These are phyloP conservation scores for Macroramphosus scolopax DNA, from an alignment of 2,797 vertebrate genomes.

Conservation along the genomic window DNA sequence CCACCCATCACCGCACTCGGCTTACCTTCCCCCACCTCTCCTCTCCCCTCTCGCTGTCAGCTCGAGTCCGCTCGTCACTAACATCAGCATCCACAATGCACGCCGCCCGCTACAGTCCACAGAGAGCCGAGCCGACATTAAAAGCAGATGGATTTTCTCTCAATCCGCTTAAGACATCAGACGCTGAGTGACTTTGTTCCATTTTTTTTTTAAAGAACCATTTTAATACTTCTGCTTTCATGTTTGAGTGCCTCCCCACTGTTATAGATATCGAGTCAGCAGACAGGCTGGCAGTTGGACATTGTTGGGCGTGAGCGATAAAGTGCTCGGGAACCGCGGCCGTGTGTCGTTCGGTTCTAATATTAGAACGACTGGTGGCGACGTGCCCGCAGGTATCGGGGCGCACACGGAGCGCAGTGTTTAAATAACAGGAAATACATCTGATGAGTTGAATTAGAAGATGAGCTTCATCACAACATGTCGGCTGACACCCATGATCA, in stretches of 20 bases:
- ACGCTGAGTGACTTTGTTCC: conserved; percentile 70
- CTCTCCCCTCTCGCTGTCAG: conserved; percentile 55
- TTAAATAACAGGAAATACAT: not conserved
- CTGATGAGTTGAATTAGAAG: conserved; percentile 4
- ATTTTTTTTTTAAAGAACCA: conserved; percentile 74
- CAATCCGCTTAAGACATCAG: conserved; percentile 83
- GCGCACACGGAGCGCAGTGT: too few relatives aligned
- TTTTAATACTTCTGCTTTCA: conserved; percentile 78
- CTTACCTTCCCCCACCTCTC: too few relatives aligned
- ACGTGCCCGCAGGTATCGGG: conserved; percentile 1
- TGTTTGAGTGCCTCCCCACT: conserved; percentile 76
- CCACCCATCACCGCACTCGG: conserved; percentile 23
- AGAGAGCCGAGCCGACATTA: conserved; percentile 71
- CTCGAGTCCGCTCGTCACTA: conserved; percentile 56
- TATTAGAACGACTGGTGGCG: conserved; percentile 16
- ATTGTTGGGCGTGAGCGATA: conserved; percentile 48
- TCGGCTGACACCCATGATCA: not conserved
- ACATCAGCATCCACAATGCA: conserved; percentile 58
- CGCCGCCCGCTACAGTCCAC: conserved; percentile 45
- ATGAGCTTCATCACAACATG: not conserved
- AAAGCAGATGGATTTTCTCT: conserved; percentile 79
- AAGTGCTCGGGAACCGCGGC: conserved; percentile 33
- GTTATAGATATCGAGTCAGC: conserved; percentile 67
- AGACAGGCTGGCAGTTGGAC: conserved; percentile 57
- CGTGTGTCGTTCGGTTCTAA: conserved; percentile 6